Evolutionary conservation across 2,888 invertebrate species (phyloP).

Genomic region (Epinotia ramella): DNA sequence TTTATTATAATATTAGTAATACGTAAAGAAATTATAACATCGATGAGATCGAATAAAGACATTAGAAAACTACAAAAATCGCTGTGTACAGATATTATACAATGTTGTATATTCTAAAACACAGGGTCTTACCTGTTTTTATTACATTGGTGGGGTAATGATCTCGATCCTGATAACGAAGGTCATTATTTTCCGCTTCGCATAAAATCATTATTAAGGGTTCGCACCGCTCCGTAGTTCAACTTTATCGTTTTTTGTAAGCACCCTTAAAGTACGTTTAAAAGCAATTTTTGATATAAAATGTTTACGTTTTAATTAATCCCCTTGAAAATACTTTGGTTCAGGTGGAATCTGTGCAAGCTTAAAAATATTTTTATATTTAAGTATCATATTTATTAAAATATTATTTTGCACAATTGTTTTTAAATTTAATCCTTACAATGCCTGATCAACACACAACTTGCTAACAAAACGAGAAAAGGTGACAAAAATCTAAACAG

Average conservation of each 20-base stretch:
- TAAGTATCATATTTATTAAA: background rate
- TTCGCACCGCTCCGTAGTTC: slow-evolving; percentile 26
- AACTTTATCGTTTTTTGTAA: slow-evolving; percentile 38
- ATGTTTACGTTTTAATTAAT: slow-evolving; percentile 34
- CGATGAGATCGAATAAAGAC: too few species aligned
- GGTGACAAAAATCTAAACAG: background rate
- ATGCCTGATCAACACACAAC: too few species aligned
- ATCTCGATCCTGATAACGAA: slow-evolving; percentile 31
- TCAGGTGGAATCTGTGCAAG: background rate
- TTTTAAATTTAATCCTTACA: background rate
- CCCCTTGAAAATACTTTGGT: slow-evolving; percentile 25
- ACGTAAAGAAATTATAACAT: too few species aligned
- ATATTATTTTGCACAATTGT: background rate
- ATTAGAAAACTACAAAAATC: too few species aligned
- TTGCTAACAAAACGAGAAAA: background rate
- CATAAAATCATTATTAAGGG: slow-evolving; percentile 40
- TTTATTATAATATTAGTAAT: too few species aligned
- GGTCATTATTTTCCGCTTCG: slow-evolving; percentile 38
- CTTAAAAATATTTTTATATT: slow-evolving; percentile 7
- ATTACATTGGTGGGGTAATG: slow-evolving; percentile 25
- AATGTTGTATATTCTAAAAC: background rate
- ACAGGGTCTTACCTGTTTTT: slow-evolving; percentile 13
- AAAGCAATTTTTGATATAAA: slow-evolving; percentile 30
- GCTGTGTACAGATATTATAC: background rate
- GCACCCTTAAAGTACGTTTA: slow-evolving; percentile 36